Base-by-base conservation (phyloP, 2,888 invertebrate species). In the Drosophila peninsularis region DNA sequence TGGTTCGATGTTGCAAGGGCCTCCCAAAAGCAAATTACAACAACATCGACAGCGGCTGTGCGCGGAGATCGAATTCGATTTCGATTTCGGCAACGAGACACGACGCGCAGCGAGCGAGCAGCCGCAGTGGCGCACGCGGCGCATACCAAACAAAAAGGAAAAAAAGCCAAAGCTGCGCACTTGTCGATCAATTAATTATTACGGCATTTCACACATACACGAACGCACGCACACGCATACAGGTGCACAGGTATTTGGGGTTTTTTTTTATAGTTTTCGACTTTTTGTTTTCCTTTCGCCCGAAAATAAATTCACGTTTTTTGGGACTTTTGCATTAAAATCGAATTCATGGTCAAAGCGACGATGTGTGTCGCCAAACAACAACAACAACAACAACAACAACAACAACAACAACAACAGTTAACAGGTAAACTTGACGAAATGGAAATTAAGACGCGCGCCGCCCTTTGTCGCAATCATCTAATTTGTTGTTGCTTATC, bases 181-280 rank as follows among this genome's bases (percentile, higher is more conserved):
- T 85, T 82, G 84, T 79, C 83, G 86, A 86, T 84, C 83, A 84
- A 84, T 84, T 86, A 84, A 84, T 84, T 84, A 86, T 84, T 84
- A 83, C 86, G 83, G 86, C 79, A 83, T 81, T 86, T 81, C 66
- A 67, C 79, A 82, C 62, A 77, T 54, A 57, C 52, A 53, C 45
- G 7, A 7, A 11, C 37, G 53, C 30, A 60, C 45, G 39, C 54
- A 49, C 53, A 55, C 44, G 24, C 37, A 53, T 17, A 32, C 30
- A 57, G 37, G 45, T 42, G 61, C 53, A 39, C 39, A 64, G 44
- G 58, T 65, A 50, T 74, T 74, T 78, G 82, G 87, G 87, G 69
- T 78, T 83, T 82, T 83, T 76, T 78, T 70, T 71, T 63, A 58
- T 62, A 21, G 66, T 58, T 69, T 62, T 76, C 53, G 62, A 27